Evolutionary conservation across 1,140 invertebrate species (phyloP), one percentile per base, ranked within the genome.

Genomic region (Pemphigus obesinymphae): DNA sequence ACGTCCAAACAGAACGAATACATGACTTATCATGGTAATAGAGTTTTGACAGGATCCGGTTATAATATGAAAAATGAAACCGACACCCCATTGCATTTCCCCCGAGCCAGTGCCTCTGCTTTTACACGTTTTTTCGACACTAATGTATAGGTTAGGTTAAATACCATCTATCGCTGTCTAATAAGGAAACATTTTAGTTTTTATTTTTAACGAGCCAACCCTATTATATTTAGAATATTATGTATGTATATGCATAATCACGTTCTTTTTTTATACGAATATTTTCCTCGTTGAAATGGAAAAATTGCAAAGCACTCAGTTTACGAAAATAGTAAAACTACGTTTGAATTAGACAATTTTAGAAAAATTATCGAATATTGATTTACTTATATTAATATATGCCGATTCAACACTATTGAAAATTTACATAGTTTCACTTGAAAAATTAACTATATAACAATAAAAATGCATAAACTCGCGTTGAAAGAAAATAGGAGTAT

Each of bases 1-100:
- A 76, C 34, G 8, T 23, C 73, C 31, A 37, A 40, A 40, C 50
- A 23, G 29, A 34, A 37, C 50, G 53, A 78, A 58, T n/a, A n/a
- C n/a, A n/a, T 78, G 73, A 78, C 73, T 78, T 78, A 78, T 58
- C 50, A 50, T 13, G 34, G 73, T 78, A 78, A 78, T 40, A 40
- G 73, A 55, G 50, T 78, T 58, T 40, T 40, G 73, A 78, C 73
- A 58, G 73, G 48, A 76, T 53, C 50, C n/a, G 45, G 26, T 3
- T 75, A 34, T 37, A 58, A 58, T 23, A 6, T 58, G n/a, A 78
- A 78, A 78, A 78, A 78, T 78, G 73, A 78, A 78, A 55, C 4
- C 10, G 43, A 45, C 43, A 7, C 10, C 43, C 37, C 37, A 8
- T 40, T 8, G 37, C 4, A 8, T 8, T 5, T 40, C 8, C n/a